These are phyloP conservation scores for Etheostoma cragini DNA, from an alignment of 2,113 vertebrate genomes.

Conservation along the genomic window DNA sequence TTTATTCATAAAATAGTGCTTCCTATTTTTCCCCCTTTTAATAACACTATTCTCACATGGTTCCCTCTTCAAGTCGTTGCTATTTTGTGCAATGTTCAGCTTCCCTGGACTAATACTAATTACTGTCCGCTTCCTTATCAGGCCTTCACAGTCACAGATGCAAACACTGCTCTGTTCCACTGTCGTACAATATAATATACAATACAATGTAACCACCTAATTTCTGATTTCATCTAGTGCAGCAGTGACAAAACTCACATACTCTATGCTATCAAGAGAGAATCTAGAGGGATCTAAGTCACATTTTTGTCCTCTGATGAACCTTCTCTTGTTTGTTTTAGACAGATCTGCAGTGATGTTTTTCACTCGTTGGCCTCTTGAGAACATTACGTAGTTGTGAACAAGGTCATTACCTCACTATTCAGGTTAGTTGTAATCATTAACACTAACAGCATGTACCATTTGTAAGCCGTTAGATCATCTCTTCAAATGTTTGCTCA, in stretches of 20 bases:
- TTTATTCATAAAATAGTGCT: neutral
- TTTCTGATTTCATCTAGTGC: constrained; percentile 12
- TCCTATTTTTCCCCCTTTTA: neutral
- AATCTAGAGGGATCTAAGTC: neutral
- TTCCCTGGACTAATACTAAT: neutral
- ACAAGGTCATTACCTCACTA: constrained; percentile 17
- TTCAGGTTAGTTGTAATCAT: constrained; percentile 19
- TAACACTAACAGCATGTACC: neutral
- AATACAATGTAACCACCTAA: neutral
- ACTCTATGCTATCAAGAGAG: constrained; percentile 13
- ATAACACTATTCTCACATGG: neutral
- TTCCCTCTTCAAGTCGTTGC: neutral
- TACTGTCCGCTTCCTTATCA: neutral
- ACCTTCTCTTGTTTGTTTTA: constrained; percentile 16
- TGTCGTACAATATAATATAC: neutral
- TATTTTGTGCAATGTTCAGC: neutral
- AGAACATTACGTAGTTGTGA: neutral
- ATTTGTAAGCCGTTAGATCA: constrained; percentile 40
- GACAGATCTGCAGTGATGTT: neutral
- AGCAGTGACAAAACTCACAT: constrained; percentile 16
- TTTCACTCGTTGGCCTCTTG: neutral
- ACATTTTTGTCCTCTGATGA: constrained; percentile 30
- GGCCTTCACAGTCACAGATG: neutral
- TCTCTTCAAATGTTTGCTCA: neutral
- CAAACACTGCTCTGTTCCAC: constrained; percentile 23